phyloP scores from a whole-genome alignment of 2,113 vertebrate genomes.

The Vulpes vulpes region DNA sequence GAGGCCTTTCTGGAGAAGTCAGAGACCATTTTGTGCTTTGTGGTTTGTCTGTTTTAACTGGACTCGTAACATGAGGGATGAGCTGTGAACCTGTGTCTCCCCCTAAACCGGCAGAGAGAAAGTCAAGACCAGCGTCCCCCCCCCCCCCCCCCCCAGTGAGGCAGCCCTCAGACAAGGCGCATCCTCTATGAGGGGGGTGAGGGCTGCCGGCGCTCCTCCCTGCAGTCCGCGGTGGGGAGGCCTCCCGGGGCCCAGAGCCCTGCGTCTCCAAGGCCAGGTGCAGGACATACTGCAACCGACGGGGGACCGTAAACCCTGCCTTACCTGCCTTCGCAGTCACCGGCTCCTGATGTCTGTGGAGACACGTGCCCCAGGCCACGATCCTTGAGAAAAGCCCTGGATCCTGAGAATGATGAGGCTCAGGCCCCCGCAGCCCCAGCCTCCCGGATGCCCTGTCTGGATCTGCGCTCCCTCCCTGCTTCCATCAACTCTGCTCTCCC shows the following conservation, averaged over 20 bases:
- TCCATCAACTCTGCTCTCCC: neutral
- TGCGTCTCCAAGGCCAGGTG: neutral
- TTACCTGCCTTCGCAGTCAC: neutral
- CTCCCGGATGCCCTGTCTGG: neutral
- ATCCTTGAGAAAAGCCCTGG: neutral
- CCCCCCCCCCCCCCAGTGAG: too few species aligned
- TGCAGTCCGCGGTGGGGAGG: too few species aligned
- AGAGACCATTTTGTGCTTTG: neutral
- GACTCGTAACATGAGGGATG: neutral
- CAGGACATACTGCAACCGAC: neutral
- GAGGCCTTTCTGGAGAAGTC: neutral
- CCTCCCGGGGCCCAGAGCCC: too few species aligned
- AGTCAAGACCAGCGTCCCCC: neutral
- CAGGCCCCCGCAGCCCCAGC: neutral
- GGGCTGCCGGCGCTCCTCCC: too few species aligned
- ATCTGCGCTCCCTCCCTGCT: neutral
- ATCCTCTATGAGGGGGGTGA: too few species aligned
- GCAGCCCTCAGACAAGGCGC: too few species aligned
- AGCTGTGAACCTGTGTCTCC: neutral
- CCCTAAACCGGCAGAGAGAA: neutral
- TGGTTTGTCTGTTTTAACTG: neutral
- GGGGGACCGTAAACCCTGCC: neutral
- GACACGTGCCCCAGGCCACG: neutral
- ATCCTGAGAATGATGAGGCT: neutral
- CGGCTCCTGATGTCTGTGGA: neutral